phyloP scores from a whole-genome alignment of 1,140 invertebrate species.

The Amphibalanus amphitrite region DNA sequence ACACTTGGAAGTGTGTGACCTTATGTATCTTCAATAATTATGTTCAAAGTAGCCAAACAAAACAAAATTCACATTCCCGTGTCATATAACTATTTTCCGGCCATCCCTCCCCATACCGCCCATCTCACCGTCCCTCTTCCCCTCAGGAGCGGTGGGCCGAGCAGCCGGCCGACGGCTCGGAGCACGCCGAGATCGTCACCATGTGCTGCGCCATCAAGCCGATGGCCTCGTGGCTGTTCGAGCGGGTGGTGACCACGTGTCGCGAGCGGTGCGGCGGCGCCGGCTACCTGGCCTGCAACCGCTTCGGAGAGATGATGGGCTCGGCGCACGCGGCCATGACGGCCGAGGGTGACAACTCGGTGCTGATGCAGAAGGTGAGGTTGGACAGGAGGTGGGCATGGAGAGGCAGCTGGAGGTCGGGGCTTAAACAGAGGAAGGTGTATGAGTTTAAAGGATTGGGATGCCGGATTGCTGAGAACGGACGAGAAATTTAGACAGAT shows the following conservation, averaged over 20 bases:
- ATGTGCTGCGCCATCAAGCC: constrained; percentile 27
- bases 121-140: background rate
- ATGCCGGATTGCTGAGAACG: too few species aligned
- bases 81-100: too few species aligned
- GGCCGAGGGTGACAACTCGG: constrained; percentile 26
- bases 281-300: constrained; percentile 24
- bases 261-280: constrained; percentile 26
- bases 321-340: constrained; percentile 25
- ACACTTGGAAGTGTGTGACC: too few species aligned
- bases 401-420: too few species aligned
- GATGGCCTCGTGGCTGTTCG: constrained; percentile 23
- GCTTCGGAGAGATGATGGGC: constrained; percentile 23
- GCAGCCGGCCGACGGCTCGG: constrained; percentile 21
- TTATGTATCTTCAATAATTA: too few species aligned
- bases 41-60: too few species aligned
- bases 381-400: too few species aligned
- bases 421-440: too few species aligned
- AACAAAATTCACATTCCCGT: too few species aligned
- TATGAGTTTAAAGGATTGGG: too few species aligned
- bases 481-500: too few species aligned
- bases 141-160: constrained; percentile 19
- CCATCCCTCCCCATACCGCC: too few species aligned
- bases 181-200: constrained; percentile 23
- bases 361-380: constrained; percentile 25
- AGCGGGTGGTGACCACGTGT: constrained; percentile 20